These are phyloP conservation scores for Alviniconcha strummeri DNA, from an alignment of 2,888 invertebrate genomes.

Conservation along the genomic window DNA sequence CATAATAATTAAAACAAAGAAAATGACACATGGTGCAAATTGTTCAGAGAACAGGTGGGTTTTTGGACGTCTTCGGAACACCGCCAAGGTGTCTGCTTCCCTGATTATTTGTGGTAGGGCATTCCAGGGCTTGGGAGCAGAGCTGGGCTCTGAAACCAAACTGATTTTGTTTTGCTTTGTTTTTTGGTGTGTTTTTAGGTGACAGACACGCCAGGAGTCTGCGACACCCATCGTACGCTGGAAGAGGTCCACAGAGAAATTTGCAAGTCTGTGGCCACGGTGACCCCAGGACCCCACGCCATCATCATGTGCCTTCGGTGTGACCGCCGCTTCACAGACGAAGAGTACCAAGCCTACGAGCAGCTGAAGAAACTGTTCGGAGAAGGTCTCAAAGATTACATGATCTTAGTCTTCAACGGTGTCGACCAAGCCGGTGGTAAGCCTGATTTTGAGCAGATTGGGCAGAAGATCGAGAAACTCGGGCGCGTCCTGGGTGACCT, in stretches of 20 bases:
- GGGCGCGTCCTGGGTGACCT: too few species aligned
- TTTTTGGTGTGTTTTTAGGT: neutral
- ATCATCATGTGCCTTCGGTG: conserved; percentile 2
- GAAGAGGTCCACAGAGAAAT: conserved; percentile 22
- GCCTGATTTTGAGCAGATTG: too few species aligned
- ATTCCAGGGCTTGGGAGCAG: too few species aligned
- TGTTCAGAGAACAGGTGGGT: too few species aligned
- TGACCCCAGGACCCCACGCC: conserved; percentile 25
- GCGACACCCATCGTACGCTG: conserved; percentile 18
- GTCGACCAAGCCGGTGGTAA: too few species aligned
- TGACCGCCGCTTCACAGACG: conserved; percentile 26
- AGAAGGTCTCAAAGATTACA: neutral
- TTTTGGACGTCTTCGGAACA: too few species aligned
- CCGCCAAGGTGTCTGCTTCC: too few species aligned
- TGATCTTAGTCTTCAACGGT: conserved; percentile 28
- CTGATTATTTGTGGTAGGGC: too few species aligned
- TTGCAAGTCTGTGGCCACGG: conserved; percentile 9
- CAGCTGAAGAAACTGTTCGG: conserved; percentile 23
- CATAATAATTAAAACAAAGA: rapidly evolving
- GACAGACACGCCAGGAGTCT: conserved; percentile 30
- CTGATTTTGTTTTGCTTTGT: neutral
- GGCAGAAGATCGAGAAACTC: too few species aligned
- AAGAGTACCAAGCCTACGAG: conserved; percentile 28
- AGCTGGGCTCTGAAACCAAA: too few species aligned
- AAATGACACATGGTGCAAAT: rapidly evolving